These are phyloP conservation scores for Okapia johnstoni DNA, from an alignment of 2,113 vertebrate genomes.

Conservation along the genomic window DNA sequence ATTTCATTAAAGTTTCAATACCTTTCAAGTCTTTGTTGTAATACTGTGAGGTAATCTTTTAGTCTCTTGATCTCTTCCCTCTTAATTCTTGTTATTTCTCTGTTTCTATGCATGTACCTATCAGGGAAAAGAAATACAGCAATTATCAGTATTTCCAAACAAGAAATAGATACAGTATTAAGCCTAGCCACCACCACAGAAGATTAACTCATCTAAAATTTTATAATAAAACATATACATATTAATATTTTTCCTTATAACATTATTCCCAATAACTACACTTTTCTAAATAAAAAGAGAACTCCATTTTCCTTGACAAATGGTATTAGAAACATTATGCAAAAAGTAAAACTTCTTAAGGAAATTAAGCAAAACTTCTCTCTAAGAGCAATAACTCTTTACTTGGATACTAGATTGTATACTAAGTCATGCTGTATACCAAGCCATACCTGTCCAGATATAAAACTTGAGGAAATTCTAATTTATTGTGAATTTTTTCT, in stretches of 20 bases:
- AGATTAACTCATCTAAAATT: background rate
- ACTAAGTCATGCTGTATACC: background rate
- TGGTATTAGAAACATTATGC: background rate
- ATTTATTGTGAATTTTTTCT: constrained; percentile 99
- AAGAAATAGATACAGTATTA: background rate
- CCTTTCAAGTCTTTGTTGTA: constrained; percentile 98
- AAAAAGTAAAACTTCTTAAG: background rate
- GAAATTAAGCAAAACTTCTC: background rate
- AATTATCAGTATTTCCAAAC: constrained; percentile 21
- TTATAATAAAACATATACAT: background rate
- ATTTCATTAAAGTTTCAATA: constrained; percentile 72
- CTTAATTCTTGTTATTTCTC: constrained; percentile 96
- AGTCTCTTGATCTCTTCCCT: constrained; percentile 97
- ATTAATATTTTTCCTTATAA: background rate
- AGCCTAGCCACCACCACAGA: background rate
- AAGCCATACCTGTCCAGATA: constrained; percentile 95
- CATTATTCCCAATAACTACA: background rate
- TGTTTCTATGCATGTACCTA: constrained; percentile 98
- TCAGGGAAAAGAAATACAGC: constrained; percentile 45
- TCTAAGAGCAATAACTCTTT: background rate
- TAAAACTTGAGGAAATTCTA: constrained; percentile 96
- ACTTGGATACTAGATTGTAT: background rate
- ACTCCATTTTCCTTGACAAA: background rate
- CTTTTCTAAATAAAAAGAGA: background rate
- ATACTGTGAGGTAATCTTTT: constrained; percentile 94